phyloP scores from a whole-genome alignment of 2,888 invertebrate species.

The Synergus itoensis region DNA sequence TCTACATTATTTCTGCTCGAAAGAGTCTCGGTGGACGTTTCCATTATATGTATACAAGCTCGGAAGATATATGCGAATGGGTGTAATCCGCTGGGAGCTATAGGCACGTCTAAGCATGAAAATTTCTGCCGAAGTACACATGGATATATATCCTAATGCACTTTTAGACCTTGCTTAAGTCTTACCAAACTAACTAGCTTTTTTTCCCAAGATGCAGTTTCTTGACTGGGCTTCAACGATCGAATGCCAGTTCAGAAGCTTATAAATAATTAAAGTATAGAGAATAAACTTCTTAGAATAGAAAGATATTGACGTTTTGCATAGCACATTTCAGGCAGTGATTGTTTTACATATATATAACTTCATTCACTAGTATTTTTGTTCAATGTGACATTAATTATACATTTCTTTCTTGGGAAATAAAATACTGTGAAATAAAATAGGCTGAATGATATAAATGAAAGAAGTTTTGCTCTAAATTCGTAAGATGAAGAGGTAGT shows the following conservation, averaged over 20 bases:
- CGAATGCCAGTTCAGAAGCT: too few relatives aligned
- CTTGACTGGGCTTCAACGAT: too few relatives aligned
- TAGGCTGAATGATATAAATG: not conserved
- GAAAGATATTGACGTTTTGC: too few relatives aligned
- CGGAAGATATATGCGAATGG: constrained; percentile 29
- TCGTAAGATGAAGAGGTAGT: constrained; percentile 27
- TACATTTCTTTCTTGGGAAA: not conserved
- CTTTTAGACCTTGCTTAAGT: not conserved
- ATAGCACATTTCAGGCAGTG: too few relatives aligned
- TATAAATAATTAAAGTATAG: too few relatives aligned
- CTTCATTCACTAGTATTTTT: too few relatives aligned
- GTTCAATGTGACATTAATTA: not conserved
- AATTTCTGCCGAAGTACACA: not conserved
- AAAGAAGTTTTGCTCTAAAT: constrained; percentile 25
- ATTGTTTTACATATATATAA: too few relatives aligned
- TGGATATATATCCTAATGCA: too few relatives aligned
- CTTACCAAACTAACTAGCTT: not conserved
- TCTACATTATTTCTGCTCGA: constrained; percentile 20
- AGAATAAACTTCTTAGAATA: too few relatives aligned
- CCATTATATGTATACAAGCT: constrained; percentile 1
- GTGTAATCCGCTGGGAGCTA: constrained; percentile 29
- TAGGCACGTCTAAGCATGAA: constrained; percentile 12
- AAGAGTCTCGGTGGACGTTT: constrained; percentile 20
- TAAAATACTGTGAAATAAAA: constrained; percentile 1
- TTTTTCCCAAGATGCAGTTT: not conserved